Evolutionary conservation across 2,797 vertebrate genomes (phyloP), one percentile per base, ranked within the genome.

Genomic region (Vespertilio murinus): DNA sequence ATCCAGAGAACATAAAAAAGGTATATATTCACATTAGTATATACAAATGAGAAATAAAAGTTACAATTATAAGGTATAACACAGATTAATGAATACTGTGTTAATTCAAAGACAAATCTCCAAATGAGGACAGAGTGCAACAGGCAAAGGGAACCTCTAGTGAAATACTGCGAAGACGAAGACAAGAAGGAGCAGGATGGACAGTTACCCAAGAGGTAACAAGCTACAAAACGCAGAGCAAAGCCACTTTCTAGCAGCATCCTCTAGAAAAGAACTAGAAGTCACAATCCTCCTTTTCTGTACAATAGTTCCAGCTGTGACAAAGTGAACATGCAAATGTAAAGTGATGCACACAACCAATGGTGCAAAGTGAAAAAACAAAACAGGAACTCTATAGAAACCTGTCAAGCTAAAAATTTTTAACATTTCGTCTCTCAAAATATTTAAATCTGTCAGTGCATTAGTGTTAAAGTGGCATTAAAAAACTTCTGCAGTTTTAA

Each of bases 381-480:
- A 98, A 96, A 97, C 95, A 98, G 95, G 94, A 97, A 97, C 96
- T 97, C 94, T 93, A 81, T 92, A 97, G 96, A 98, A 97, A 97
- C 97, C 83, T 97, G 83, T 96, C 96, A 94, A 92, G 90, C 94
- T 97, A 97, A 97, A 97, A 97, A 93, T 70, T 96, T 98, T 97
- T 97, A 96, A 97, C 96, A 91, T 98, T 97, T 98, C 91, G 98
- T 96, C 97, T 98, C 97, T 98, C 97, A 98, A 98, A 98, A 97
- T 97, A 98, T 96, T 97, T 98, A 98, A 97, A 98, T 98, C 98
- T 98, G 98, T 98, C 98, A 98, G 98, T 98, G 98, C 98, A 98
- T 98, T 98, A 98, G 98, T 98, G 98, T 98, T 98, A 98, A 98
- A 98, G 98, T 98, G 98, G 98, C 97, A 98, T 98, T 98, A 97